These are phyloP conservation scores for Maconellicoccus hirsutus DNA, from an alignment of 1,140 invertebrate genomes.

Conservation along the genomic window DNA sequence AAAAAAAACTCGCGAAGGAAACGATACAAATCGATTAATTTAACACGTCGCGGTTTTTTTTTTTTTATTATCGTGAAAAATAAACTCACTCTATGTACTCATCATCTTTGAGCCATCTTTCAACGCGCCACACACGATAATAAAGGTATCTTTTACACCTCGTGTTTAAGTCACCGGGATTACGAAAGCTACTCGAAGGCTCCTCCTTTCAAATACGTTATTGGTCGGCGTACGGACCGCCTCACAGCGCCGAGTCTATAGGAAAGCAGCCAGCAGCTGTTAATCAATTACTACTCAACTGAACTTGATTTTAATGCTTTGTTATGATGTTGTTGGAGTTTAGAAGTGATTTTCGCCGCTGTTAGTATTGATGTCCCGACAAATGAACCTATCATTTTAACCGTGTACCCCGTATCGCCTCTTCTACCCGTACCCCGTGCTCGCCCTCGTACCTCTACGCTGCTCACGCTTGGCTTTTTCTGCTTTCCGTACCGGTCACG, in stretches of 20 bases:
- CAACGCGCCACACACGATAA: constrained; percentile 2
- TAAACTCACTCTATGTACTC: no score
- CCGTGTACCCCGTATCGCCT: neutral
- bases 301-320: constrained; percentile 21
- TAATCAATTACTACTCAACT: constrained; percentile 21
- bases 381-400: constrained; percentile 19
- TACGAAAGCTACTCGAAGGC: neutral
- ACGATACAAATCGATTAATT: no score
- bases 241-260: neutral
- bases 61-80: no score
- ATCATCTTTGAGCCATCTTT: neutral
- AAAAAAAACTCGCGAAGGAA: no score
- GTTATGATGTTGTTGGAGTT: constrained; percentile 13
- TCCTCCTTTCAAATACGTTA: neutral
- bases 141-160: neutral
- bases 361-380: constrained; percentile 18
- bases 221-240: neutral
- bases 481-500: no score
- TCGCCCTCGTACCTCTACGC: neutral
- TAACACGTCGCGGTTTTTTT: no score
- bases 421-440: neutral
- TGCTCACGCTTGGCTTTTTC: neutral
- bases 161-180: neutral
- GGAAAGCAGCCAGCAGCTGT: constrained; percentile 18
- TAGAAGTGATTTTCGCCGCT: constrained; percentile 17